These are phyloP conservation scores for Mycetomoellerius zeteki DNA, from an alignment of 1,140 invertebrate genomes.

Conservation along the genomic window DNA sequence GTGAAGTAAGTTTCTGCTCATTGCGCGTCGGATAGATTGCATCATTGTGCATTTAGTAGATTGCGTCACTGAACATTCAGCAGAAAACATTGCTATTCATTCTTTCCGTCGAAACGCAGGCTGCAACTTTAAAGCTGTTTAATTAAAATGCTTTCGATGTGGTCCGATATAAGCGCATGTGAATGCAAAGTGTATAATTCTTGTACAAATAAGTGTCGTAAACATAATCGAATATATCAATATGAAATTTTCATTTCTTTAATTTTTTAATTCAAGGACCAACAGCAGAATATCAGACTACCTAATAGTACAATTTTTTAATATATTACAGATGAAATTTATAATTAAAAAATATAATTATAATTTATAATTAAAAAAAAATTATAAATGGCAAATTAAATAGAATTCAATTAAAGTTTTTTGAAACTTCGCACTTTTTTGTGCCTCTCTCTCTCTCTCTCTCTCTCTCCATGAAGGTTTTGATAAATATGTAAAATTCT, in stretches of 20 bases:
- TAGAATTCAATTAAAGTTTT: neutral
- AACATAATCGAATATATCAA: neutral
- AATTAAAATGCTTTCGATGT: slow-evolving; percentile 47
- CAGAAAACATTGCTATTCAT: neutral
- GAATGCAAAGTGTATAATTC: slow-evolving; percentile 24
- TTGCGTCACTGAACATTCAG: slow-evolving; percentile 30
- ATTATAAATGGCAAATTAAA: neutral
- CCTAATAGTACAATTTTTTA: neutral
- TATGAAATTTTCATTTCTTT: neutral
- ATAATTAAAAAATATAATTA: neutral
- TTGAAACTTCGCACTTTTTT: neutral
- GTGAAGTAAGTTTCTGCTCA: slow-evolving; percentile 27
- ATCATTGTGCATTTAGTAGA: slow-evolving; percentile 26
- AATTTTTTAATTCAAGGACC: neutral
- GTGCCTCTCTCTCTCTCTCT: too few species aligned
- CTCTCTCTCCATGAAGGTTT: neutral
- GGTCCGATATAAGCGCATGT: slow-evolving; percentile 21
- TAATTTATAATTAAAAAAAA: too few species aligned
- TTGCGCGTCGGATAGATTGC: slow-evolving; percentile 16
- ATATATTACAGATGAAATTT: neutral
- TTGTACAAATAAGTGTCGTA: slow-evolving; percentile 17
- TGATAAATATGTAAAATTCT: neutral
- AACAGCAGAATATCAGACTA: neutral
- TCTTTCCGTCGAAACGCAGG: neutral
- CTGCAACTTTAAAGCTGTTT: slow-evolving; percentile 23